A percentile compares a stretch with the other conserved stretches of the same genome.
phyloP scores from a whole-genome alignment of 2,797 vertebrate species.

The Pipistrellus pygmaeus region DNA sequence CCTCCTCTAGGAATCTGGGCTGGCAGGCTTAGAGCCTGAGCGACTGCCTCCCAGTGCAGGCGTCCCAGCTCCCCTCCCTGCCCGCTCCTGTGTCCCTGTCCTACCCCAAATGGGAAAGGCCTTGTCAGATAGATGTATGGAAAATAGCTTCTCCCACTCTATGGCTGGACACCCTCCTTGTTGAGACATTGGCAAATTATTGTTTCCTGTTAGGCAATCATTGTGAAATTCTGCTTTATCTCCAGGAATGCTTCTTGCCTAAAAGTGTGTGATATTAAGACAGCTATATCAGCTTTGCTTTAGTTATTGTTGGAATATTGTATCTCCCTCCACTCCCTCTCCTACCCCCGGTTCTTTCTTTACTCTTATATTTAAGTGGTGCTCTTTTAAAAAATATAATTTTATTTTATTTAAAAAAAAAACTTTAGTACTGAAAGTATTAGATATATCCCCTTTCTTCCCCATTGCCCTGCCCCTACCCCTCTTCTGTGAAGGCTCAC shows the following conservation, averaged over 20 bases:
- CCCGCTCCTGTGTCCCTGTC: fast-evolving
- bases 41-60: background rate
- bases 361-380: background rate
- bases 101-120: background rate
- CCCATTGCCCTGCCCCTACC: no score
- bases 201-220: background rate
- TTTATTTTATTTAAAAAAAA: no score
- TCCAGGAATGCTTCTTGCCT: background rate
- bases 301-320: background rate
- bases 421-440: no score
- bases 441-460: no score
- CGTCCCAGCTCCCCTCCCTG: fast-evolving
- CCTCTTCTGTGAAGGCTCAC: no score
- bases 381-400: no score
- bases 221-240: background rate
- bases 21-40: no score
- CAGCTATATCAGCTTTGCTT: background rate
- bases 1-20: background rate
- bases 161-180: background rate
- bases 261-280: background rate
- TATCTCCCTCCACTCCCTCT: background rate
- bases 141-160: background rate
- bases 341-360: background rate
- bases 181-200: background rate
- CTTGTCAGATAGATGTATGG: background rate